Evolutionary conservation across 2,888 invertebrate genomes (phyloP), one percentile per base, ranked within the genome.

Genomic region (Arctia plantaginis): DNA sequence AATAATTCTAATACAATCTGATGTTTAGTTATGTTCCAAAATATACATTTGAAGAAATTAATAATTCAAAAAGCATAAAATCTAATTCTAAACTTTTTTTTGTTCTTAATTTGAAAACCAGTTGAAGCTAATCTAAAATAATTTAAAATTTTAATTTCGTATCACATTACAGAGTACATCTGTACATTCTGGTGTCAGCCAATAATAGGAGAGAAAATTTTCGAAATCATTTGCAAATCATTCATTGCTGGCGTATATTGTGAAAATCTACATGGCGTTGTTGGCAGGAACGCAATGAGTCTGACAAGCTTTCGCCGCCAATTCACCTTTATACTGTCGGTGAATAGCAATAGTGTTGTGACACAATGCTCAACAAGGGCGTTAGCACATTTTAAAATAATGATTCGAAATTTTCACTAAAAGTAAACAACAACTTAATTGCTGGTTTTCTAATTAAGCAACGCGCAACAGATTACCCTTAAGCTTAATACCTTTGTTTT

Each of bases 241-340:
- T 84, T 72, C 84, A 84, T 81, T 84, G 81, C 79, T 15, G 75
- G 69, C 12, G 71, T 73, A 76, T 84, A 85, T 84, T 75, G 64
- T 70, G 55, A 35, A 33, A 73, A 82, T 81, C 79, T 85, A 75
- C 77, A 75, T 76, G 76, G 73, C 74, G 70, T 77, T 71, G 85
- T 77, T 82, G 78, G 73, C 78, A 74, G 81, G 71, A 79, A 74
- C 80, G 89, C 89, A 89, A 88, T 89, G 90, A 83, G 87, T 82
- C 85, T 86, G 87, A 89, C 86, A 85, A 82, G 86, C 86, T 87
- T 86, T 83, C 78, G 81, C 83, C 81, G 84, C 87, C 87, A 89
- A 90, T 89, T 90, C 90, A 90, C 89, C 91, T 90, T 90, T 87
- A 88, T 89, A 79, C 87, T 87, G 89, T 83, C 85, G 86, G 86